Base-by-base conservation (phyloP, 1,140 invertebrate genomes). In the Fopius arisanus region DNA sequence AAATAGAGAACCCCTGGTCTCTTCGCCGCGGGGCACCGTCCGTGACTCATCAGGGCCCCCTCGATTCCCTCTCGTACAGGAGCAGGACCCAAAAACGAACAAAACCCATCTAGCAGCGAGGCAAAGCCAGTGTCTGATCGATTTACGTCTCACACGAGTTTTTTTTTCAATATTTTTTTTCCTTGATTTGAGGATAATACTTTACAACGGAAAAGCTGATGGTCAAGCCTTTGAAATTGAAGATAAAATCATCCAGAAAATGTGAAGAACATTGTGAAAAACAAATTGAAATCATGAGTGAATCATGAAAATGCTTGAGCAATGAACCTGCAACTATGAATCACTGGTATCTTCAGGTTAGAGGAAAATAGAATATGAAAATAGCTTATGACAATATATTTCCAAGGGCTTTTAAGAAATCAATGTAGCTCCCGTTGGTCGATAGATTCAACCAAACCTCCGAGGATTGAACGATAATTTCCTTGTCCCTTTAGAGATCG, bases 31-130 rank as follows among this genome's bases (percentile, higher is more conserved):
- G 85, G 85, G 85, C 83, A 87, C 80, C 84, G 78, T 85, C 80
- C 84, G 81, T 88, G 86, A 88, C 84, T 88, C 86, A 88, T 87
- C 86, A 87, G 85, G 82, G 28, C 62, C 85, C 85, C 84, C 85
- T 84, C 78, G 82, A 85, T 84, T 85, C 83, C 82, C 83, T 83
- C 81, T 84, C 84, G 81, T 86, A 86, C 82, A 63, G 85, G 79
- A 87, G 84, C 84, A 84, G 78, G 82, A 82, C 82, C 82, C 83
- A 82, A 86, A 85, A 86, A 83, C 69, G 83, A 86, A 86, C 77
- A 86, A 87, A 87, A 86, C 81, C 75, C n/a, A n/a, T n/a, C 78
- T 77, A 80, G 80, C 79, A 80, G 79, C 79, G 26, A 83, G 78
- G 77, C 77, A 82, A 84, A 83, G 79, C 72, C 78, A 85, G 81